A percentile compares a stretch with the other conserved stretches of the same genome.
phyloP scores from a whole-genome alignment of 1,140 invertebrate species.

The Galleria mellonella region DNA sequence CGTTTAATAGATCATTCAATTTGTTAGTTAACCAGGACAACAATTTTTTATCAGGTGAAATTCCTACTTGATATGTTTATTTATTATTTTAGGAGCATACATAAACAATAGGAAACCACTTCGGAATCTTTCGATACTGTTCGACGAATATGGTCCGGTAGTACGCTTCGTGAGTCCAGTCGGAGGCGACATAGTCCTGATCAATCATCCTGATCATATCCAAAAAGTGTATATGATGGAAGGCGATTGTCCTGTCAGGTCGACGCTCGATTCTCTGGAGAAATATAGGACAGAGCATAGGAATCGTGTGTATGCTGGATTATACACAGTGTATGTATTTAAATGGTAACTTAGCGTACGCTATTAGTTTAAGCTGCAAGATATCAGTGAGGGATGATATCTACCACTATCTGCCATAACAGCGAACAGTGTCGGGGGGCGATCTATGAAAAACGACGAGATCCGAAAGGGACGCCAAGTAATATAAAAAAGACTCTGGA shows the following conservation, averaged over 20 bases:
- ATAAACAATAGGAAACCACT: conserved; percentile 52
- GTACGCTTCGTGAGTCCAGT: conserved; percentile 78
- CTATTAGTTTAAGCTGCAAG: conserved; percentile 4
- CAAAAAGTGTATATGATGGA: conserved; percentile 76
- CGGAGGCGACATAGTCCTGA: conserved; percentile 76
- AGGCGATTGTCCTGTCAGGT: conserved; percentile 74
- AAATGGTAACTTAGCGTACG: conserved; percentile 2
- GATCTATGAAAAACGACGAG: too few relatives aligned
- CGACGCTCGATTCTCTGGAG: conserved; percentile 77
- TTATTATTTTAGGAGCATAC: conserved; percentile 46
- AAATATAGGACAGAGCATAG: conserved; percentile 76
- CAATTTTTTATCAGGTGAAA: too few relatives aligned
- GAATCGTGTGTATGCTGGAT: conserved; percentile 71
- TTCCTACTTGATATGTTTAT: too few relatives aligned
- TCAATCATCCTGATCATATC: conserved; percentile 77
- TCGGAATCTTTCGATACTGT: conserved; percentile 69
- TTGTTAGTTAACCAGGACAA: too few relatives aligned
- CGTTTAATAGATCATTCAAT: too few relatives aligned
- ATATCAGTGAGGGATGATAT: too few relatives aligned
- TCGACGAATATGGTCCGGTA: conserved; percentile 78
- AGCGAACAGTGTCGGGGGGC: too few relatives aligned
- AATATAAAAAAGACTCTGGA: too few relatives aligned
- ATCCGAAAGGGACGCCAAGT: too few relatives aligned
- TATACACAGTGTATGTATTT: conserved; percentile 75
- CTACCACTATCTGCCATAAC: too few relatives aligned